phyloP scores from a whole-genome alignment of 2,888 invertebrate genomes.

The Meganola albula region DNA sequence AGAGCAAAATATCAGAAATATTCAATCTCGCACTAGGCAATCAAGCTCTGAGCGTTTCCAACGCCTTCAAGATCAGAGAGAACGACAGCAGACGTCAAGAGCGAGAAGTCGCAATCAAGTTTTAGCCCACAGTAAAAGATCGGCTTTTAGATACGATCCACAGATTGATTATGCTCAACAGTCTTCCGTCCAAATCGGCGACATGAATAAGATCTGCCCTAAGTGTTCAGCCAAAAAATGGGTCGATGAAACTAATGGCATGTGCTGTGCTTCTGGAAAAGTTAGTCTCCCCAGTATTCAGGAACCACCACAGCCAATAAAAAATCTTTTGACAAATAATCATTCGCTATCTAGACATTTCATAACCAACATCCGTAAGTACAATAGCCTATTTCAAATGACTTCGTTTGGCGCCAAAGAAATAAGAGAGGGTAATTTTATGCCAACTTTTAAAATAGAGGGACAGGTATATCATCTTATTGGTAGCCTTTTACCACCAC shows the following conservation, averaged over 20 bases:
- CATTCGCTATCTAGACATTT: background rate
- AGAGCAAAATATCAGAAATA: too few species aligned
- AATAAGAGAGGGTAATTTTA: slow-evolving; percentile 18
- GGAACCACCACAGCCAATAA: background rate
- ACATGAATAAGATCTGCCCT: background rate
- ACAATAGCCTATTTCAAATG: slow-evolving; percentile 13
- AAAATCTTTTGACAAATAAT: background rate
- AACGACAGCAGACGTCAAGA: too few species aligned
- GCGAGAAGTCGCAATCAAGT: too few species aligned
- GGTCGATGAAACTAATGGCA: slow-evolving; percentile 1
- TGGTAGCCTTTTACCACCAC: slow-evolving; percentile 17
- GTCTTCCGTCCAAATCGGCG: background rate
- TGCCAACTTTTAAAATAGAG: slow-evolving; percentile 29
- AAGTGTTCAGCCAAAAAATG: background rate
- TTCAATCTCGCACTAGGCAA: too few species aligned
- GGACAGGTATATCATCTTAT: slow-evolving; percentile 23
- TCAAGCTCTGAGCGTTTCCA: too few species aligned
- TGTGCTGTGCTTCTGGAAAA: slow-evolving; percentile 19
- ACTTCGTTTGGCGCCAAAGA: slow-evolving; percentile 25
- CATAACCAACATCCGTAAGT: slow-evolving; percentile 8
- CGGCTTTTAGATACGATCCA: background rate
- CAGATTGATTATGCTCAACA: background rate
- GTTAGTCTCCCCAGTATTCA: background rate
- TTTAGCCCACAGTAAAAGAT: too few species aligned
- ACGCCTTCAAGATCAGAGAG: too few species aligned